Conservation (phyloP, 2,797 vertebrate genomes). For the Melanogrammus aeglefinus region DNA sequence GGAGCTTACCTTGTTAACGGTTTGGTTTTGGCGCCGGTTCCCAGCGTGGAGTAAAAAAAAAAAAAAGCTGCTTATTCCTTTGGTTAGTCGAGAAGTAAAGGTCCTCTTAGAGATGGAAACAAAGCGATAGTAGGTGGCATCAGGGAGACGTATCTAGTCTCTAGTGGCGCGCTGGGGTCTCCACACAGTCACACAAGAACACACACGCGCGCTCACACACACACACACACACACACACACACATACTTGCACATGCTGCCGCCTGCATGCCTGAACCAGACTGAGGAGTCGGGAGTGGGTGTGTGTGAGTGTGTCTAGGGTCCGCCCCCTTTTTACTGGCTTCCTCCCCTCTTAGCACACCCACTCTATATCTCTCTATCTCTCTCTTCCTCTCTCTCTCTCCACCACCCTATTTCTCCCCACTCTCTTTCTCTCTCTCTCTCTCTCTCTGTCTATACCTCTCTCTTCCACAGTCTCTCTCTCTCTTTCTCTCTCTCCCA, state of each 20-base stretch:
- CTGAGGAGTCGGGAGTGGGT: constrained; percentile 54
- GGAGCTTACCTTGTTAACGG: too few species aligned
- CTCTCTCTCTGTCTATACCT: too few species aligned
- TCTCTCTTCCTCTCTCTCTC: too few species aligned
- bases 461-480: too few species aligned
- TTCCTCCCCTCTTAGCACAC: constrained; percentile 29
- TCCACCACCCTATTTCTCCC: too few species aligned
- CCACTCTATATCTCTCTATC: background rate
- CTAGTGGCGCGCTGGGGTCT: constrained; percentile 9
- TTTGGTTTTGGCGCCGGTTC: too few species aligned
- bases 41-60: too few species aligned
- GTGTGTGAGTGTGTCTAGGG: constrained; percentile 40
- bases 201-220: background rate
- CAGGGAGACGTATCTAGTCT: too few species aligned
- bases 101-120: too few species aligned
- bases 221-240: background rate
- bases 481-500: constrained; percentile 29
- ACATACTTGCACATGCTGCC: constrained; percentile 59
- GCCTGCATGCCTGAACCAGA: constrained; percentile 53
- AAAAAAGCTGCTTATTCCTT: too few species aligned
- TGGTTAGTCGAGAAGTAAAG: too few species aligned
- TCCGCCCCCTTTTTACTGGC: constrained; percentile 34
- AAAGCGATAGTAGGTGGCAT: too few species aligned
- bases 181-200: background rate
- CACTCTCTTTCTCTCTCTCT: background rate